Evolutionary conservation across 37 sponge, comb jelly and placozoan genomes (phyloP), one percentile per base, ranked within the genome.

Genomic region (Oscarella lobularis): DNA sequence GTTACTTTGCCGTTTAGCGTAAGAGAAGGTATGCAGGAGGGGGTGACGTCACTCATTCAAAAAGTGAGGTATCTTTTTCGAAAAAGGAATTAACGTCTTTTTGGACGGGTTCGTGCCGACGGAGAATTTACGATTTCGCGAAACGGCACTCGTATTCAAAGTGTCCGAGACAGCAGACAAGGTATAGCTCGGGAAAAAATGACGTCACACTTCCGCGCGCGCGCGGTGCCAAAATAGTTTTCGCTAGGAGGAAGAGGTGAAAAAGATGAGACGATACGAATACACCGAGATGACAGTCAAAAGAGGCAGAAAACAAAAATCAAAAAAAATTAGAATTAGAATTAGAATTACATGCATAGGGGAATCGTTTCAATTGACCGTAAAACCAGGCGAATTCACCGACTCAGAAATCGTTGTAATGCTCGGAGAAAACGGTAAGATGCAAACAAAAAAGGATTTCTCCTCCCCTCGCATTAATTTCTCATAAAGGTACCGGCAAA

Each of bases 361-460:
- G 74, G 79, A 66, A 38, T 66, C 36, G 29, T 81, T 81, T 70
- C 39, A 86, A 27, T 37, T 96, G 73, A 40, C 20, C 33, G 75
- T 96, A 0, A 39, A 76, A 5, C 33, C 67, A 67, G 99, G 99
- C 14, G 87, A 98, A 55, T 98, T 98, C 78, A 93, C 95, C 2
- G 99, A 93, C 80, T 94, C 95, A 40, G 99, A 98, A 79, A 94
- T 98, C 32, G 90, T 98, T 75, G 99, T 98, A 32, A 90, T 98
- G 95, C 74, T 98, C 67, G 99, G 99, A 74, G 99, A 98, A 81
- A 98, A 98, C 66, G 99, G 76, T 32, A 33, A 2, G 73, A n/a
- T n/a, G n/a, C n/a, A n/a, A n/a, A n/a, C n/a, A n/a, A n/a, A n/a
- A n/a, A n/a, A n/a, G n/a, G n/a, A 27, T 27, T 54, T 34, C 40